phyloP scores from a whole-genome alignment of 2,888 invertebrate species.

The Scrobipalpa costella region DNA sequence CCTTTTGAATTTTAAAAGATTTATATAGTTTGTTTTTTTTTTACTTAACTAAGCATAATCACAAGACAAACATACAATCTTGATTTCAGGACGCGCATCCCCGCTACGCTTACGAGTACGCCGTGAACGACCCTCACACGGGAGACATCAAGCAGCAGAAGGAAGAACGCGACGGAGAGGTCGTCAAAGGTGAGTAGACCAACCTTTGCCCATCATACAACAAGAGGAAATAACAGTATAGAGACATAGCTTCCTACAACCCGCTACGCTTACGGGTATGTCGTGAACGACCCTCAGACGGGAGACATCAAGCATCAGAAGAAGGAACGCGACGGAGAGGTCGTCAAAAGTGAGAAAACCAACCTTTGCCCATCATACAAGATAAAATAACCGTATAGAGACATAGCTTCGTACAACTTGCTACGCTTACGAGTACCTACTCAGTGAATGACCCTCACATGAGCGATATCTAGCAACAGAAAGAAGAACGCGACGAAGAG shows the following conservation, averaged over 20 bases:
- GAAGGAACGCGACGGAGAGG: slow-evolving; percentile 86
- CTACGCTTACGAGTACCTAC: no score
- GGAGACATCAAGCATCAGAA: slow-evolving; percentile 84
- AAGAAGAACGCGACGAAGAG: no score
- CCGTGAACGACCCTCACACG: slow-evolving; percentile 87
- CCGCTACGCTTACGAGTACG: slow-evolving; percentile 87
- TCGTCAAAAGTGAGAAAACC: slow-evolving; percentile 81
- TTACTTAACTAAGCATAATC: background rate
- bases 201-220: background rate
- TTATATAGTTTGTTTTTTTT: background rate
- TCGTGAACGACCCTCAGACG: slow-evolving; percentile 87
- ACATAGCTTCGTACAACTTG: no score
- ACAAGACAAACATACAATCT: no score
- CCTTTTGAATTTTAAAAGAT: background rate
- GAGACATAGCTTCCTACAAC: no score
- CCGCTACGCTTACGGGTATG: slow-evolving; percentile 81
- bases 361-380: background rate
- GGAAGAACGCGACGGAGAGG: slow-evolving; percentile 87
- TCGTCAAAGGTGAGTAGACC: slow-evolving; percentile 81
- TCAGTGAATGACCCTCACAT: no score
- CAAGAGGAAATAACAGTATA: no score
- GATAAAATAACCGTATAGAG: no score
- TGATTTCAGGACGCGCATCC: slow-evolving; percentile 82
- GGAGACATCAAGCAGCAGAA: slow-evolving; percentile 88
- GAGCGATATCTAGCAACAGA: no score